Evolutionary conservation across 2,888 invertebrate genomes (phyloP), one percentile per base, ranked within the genome.

Genomic region (Stegophylla sp.): DNA sequence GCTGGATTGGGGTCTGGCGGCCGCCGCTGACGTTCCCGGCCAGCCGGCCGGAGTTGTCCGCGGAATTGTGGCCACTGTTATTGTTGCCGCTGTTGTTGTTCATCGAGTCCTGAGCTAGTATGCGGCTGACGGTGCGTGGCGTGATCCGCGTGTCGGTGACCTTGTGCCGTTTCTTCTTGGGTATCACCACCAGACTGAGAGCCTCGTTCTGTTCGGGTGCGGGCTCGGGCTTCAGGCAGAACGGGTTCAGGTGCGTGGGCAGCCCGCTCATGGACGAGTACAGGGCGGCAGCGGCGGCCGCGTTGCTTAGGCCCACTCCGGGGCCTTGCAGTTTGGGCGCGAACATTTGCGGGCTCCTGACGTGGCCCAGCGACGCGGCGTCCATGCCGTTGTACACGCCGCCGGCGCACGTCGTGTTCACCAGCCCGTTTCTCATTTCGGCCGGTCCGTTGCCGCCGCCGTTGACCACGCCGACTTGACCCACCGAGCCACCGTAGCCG

Each of bases 161-260:
- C 93, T 98, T 98, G 86, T 97, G 97, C 81, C 98, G 90, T 88
- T 97, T 97, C 90, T 97, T 97, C 88, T 97, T 97, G 2, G 95
- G 95, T 67, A 95, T 94, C 84, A 97, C 96, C 82, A 98, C 97
- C 85, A 97, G 90, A 86, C 96, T 96, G 82, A 98, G 91, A 4
- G 97, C 96, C 87, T 97, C 97, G 87, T 95, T 95, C 87, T 96
- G 95, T 86, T 96, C 96, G 61, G 94, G 92, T 86, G 84, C 84
- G 81, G 84, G 85, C 89, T 86, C 81, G 86, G 84, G 85, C 48
- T 89, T 88, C 88, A 90, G 87, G 85, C 90, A 82, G 86, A 90
- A 91, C 26, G 90, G 90, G 83, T 86, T 87, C 83, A 88, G 87
- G 82, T 85, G 85, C 84, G 89, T 89, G 26, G 74, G 71, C 1